These are phyloP conservation scores for Drosophila merina DNA, from an alignment of 2,888 invertebrate species.

Conservation along the genomic window DNA sequence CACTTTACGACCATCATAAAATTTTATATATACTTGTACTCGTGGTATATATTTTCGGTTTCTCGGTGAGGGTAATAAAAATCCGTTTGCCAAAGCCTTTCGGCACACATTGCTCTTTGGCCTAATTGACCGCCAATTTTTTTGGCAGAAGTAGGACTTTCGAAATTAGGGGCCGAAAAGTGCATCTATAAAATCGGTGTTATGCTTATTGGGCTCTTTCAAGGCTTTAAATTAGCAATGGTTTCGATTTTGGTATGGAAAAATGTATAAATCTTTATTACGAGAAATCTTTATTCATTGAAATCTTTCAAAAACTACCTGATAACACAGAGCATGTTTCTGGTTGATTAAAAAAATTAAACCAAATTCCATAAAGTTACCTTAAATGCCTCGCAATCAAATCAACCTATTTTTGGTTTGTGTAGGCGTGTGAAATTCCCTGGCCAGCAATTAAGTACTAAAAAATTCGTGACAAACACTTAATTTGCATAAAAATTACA, in stretches of 20 bases:
- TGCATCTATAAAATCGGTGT: slow-evolving; percentile 35
- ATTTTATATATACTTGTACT: slow-evolving; percentile 23
- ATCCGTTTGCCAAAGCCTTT: slow-evolving; percentile 29
- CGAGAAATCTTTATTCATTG: no score
- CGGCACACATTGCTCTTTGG: slow-evolving; percentile 21
- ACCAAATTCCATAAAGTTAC: background rate
- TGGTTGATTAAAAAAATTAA: background rate
- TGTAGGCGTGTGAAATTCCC: slow-evolving; percentile 26
- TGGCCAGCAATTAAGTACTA: slow-evolving; percentile 28
- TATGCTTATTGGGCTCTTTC: slow-evolving; percentile 36
- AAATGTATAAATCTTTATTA: background rate
- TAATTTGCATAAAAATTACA: slow-evolving; percentile 40
- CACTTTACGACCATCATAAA: slow-evolving; percentile 41
- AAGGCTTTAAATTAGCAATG: slow-evolving; percentile 6
- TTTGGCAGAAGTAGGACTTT: slow-evolving; percentile 9
- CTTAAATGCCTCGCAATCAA: background rate
- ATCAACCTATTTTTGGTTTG: background rate
- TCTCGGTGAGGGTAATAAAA: slow-evolving; percentile 26
- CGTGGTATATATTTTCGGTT: background rate
- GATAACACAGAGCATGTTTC: background rate
- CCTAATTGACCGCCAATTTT: slow-evolving; percentile 49
- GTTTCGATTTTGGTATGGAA: background rate
- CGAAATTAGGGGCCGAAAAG: slow-evolving; percentile 15
- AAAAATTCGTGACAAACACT: slow-evolving; percentile 36
- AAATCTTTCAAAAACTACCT: background rate